phyloP scores from a whole-genome alignment of 2,888 invertebrate genomes.

The Eupithecia subfuscata region DNA sequence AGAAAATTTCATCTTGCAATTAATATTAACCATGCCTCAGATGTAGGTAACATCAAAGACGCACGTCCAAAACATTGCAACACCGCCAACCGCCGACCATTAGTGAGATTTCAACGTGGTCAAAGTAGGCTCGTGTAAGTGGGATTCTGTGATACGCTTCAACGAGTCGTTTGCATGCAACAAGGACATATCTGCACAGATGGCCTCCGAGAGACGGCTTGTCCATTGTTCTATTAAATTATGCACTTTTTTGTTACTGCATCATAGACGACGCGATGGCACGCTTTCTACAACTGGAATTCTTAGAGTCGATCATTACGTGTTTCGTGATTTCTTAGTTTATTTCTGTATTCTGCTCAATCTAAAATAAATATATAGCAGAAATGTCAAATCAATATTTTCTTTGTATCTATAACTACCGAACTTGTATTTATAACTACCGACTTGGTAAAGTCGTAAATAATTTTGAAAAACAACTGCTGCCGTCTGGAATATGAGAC shows the following conservation, averaged over 20 bases:
- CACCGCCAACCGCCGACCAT: slow-evolving; percentile 10
- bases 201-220: slow-evolving; percentile 64
- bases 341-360: not conserved
- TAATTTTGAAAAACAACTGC: not conserved
- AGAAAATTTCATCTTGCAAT: slow-evolving; percentile 5
- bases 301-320: slow-evolving; percentile 36
- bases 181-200: slow-evolving; percentile 59
- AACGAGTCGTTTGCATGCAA: slow-evolving; percentile 56
- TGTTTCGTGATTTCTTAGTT: not conserved
- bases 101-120: slow-evolving; percentile 29
- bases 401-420: not conserved
- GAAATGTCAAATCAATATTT: not conserved
- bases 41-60: not conserved
- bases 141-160: slow-evolving; percentile 48
- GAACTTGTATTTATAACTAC: not conserved
- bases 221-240: slow-evolving; percentile 67
- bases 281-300: slow-evolving; percentile 70
- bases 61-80: slow-evolving; percentile 18
- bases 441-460: not conserved
- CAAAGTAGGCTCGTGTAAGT: slow-evolving; percentile 38
- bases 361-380: not conserved
- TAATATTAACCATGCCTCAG: slow-evolving; percentile 1
- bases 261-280: slow-evolving; percentile 62
- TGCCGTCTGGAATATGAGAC: slow-evolving; percentile 7
- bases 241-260: slow-evolving; percentile 66